Percentiles rank a stretch among this genome's conserved stretches.
Evolutionary conservation across 2,888 invertebrate species (phyloP).

Genomic region (Patella caerulea): DNA sequence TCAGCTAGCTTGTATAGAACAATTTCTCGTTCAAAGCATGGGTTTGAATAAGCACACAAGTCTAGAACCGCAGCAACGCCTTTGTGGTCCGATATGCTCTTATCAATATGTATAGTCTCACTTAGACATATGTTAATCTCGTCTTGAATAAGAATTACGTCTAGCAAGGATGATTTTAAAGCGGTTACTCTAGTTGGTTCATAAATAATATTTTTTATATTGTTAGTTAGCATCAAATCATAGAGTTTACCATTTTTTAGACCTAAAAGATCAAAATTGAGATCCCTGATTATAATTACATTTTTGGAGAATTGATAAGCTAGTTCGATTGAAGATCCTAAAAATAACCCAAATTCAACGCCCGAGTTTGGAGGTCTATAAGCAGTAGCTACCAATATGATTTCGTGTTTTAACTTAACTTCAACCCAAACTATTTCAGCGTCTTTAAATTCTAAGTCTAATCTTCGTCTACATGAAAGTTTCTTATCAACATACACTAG

Average conservation of each 20-base stretch:
- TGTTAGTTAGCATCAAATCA: not conserved
- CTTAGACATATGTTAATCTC: not conserved
- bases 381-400: too few species aligned
- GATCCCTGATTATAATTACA: not conserved
- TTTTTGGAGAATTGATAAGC: too few species aligned
- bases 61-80: too few species aligned
- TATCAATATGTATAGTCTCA: not conserved
- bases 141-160: not conserved
- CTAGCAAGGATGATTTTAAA: too few species aligned
- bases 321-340: too few species aligned
- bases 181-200: too few species aligned
- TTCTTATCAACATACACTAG: too few species aligned
- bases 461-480: too few species aligned
- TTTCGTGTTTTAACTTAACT: too few species aligned
- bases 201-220: too few species aligned
- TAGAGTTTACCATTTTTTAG: not conserved
- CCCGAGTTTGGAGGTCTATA: not conserved
- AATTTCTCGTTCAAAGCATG: not conserved
- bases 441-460: too few species aligned
- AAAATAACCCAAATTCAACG: not conserved
- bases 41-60: not conserved
- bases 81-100: not conserved
- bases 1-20: not conserved
- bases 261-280: not conserved
- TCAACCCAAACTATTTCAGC: too few species aligned